A percentile compares a stretch with the other conserved stretches of the same genome.
These are phyloP conservation scores for Ia io DNA, from an alignment of 2,113 vertebrate genomes.

Conservation along the genomic window DNA sequence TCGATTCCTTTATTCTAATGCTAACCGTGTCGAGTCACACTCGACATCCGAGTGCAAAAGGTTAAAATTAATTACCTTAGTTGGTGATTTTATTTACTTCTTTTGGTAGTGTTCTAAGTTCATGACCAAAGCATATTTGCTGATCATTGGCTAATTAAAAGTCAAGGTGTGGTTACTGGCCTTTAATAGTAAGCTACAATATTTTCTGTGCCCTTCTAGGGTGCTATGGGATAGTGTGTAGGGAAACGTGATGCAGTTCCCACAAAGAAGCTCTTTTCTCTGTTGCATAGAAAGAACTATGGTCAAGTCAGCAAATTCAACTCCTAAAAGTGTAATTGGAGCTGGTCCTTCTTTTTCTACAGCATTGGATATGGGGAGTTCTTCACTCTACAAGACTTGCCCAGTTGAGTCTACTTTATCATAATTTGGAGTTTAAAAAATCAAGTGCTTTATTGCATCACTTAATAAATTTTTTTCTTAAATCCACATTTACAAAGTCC, in stretches of 20 bases:
- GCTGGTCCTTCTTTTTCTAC: constrained; percentile 74
- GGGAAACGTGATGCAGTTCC: constrained; percentile 72
- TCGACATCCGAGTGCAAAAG: too few species aligned
- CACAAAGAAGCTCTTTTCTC: constrained; percentile 74
- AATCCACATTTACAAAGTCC: constrained; percentile 46
- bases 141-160: constrained; percentile 64
- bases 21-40: too few species aligned
- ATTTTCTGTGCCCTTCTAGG: constrained; percentile 76
- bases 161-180: constrained; percentile 47
- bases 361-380: constrained; percentile 73
- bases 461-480: constrained; percentile 52
- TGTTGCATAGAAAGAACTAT: constrained; percentile 75
- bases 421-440: constrained; percentile 66
- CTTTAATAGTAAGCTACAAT: constrained; percentile 73
- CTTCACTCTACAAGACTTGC: constrained; percentile 73
- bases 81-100: constrained; percentile 32
- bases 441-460: constrained; percentile 68
- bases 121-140: constrained; percentile 68
- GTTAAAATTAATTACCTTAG: constrained; percentile 51
- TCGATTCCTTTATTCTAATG: too few species aligned
- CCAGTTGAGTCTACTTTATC: constrained; percentile 75
- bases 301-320: constrained; percentile 69
- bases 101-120: constrained; percentile 43
- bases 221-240: constrained; percentile 76
- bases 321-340: constrained; percentile 77